A percentile compares a stretch with the other conserved stretches of the same genome.
Conservation (phyloP, 2,888 invertebrate species). For the Drosophila histrio region DNA sequence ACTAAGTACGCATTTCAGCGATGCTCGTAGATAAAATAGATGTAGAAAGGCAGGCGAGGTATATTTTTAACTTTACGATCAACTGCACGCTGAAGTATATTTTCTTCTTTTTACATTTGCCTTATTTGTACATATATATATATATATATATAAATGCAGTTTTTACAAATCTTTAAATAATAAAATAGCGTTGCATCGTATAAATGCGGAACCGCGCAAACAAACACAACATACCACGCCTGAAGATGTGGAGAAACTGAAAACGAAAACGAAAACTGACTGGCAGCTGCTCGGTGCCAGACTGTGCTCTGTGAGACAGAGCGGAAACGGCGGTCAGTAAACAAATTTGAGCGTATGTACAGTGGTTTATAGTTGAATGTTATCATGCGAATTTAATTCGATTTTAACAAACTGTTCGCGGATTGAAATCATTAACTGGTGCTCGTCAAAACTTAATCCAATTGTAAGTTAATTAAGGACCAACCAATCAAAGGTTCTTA, state of each 20-base stretch:
- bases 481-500: too few species aligned
- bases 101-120: background rate
- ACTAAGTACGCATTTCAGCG: slow-evolving; percentile 4
- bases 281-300: slow-evolving; percentile 30
- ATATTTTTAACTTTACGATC: background rate
- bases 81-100: background rate
- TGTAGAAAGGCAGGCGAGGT: background rate
- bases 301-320: slow-evolving; percentile 16
- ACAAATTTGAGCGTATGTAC: slow-evolving; percentile 15
- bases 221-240: slow-evolving; percentile 46
- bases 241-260: slow-evolving; percentile 52
- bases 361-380: background rate
- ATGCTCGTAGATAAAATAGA: background rate
- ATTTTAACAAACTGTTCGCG: too few species aligned
- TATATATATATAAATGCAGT: too few species aligned
- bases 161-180: slow-evolving; percentile 14
- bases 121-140: background rate
- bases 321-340: slow-evolving; percentile 9
- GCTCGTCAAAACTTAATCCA: too few species aligned
- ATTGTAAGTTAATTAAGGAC: too few species aligned
- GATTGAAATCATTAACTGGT: too few species aligned
- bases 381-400: background rate
- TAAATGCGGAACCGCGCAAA: background rate
- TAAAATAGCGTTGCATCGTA: background rate
- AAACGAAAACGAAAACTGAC: slow-evolving; percentile 24